Evolutionary conservation across 1,140 invertebrate species (phyloP), one percentile per base, ranked within the genome.

Genomic region (Periplaneta americana): DNA sequence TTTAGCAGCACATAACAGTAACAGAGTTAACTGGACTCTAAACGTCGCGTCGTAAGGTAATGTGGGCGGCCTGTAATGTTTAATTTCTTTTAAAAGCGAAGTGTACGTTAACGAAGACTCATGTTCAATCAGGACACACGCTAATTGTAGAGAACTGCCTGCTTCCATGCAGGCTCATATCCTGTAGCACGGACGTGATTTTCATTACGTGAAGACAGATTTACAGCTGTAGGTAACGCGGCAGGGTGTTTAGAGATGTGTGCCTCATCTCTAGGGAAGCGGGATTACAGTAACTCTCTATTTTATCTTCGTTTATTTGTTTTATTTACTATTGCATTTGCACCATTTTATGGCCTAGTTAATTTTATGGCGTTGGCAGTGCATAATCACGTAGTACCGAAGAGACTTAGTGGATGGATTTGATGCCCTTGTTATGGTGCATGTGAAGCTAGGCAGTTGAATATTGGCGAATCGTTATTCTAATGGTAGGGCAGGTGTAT

Each of bases 91-190:
- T 66, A 6, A 66, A 66, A 66, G 3, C 15, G 4, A 8, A 66
- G 22, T 6, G 22, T 6, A 28, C 6, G 22, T 66, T 66, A 66
- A n/a, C 11, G 48, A 66, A 66, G n/a, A 66, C 22, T 66, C 5
- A 66, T 66, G 39, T n/a, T n/a, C n/a, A 28, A 66, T 66, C 22
- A 66, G 22, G 22, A 28, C n/a, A 28, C n/a, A 8, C 48, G 48
- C 13, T 66, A 66, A 74, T 80, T 93, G 84, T 89, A 87, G 82
- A 91, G 91, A 28, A 66, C n/a, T 3, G 48, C 13, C 48, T 66
- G 2, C 22, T n/a, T 66, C 22, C 48, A n/a, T 66, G 48, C 13
- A 3, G n/a, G 11, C 18, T 15, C 37, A 17, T 28, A n/a, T n/a
- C n/a, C n/a, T n/a, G n/a, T n/a, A n/a, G n/a, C n/a, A n/a, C 48